Percentiles rank a stretch among this genome's conserved stretches.
phyloP scores from a whole-genome alignment of 2,113 vertebrate species.

The Thermophis baileyi region DNA sequence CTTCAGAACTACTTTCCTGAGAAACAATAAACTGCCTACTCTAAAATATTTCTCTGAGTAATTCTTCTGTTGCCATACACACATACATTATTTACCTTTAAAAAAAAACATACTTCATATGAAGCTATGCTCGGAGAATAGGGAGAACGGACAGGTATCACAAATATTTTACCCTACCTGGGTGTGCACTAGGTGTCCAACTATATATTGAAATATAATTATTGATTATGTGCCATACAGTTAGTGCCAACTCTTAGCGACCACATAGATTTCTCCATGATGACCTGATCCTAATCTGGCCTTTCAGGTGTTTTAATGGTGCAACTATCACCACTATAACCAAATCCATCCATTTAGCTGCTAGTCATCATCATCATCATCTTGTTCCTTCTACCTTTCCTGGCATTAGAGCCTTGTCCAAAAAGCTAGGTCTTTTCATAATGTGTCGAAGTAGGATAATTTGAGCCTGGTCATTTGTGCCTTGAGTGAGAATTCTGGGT shows the following conservation, averaged over 20 bases:
- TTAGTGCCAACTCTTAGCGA: not conserved
- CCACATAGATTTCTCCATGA: too few species aligned
- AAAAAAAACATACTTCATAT: not conserved
- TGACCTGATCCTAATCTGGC: not conserved
- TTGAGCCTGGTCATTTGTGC: not conserved
- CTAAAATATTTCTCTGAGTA: not conserved
- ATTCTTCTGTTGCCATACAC: not conserved
- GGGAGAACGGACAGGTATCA: not conserved
- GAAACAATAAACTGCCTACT: not conserved
- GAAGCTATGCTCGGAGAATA: too few species aligned
- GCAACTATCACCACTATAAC: not conserved
- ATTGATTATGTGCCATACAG: not conserved
- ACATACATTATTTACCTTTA: not conserved
- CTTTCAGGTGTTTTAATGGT: not conserved
- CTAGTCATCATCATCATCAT: not conserved
- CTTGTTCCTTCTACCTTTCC: not conserved
- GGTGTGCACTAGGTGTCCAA: not conserved
- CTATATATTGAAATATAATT: not conserved
- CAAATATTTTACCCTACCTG: not conserved
- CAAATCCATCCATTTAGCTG: not conserved
- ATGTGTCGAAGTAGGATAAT: not conserved
- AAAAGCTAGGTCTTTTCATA: not conserved
- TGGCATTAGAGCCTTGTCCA: not conserved
- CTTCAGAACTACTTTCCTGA: not conserved
- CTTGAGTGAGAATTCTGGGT: not conserved